A percentile compares a stretch with the other conserved stretches of the same genome.
phyloP scores from a whole-genome alignment of 2,888 invertebrate species.

The Terebella lapidaria region DNA sequence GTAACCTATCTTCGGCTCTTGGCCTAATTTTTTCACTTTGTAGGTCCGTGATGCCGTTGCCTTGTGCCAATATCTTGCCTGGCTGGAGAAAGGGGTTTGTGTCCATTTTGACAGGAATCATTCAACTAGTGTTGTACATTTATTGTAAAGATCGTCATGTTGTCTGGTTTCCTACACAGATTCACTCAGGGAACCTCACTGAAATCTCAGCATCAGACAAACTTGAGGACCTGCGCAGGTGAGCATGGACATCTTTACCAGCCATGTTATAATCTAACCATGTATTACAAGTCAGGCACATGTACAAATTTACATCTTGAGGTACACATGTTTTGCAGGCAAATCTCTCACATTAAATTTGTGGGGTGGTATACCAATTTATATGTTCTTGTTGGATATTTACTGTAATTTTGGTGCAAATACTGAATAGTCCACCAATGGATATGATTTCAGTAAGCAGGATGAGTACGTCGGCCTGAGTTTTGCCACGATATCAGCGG shows the following conservation, averaged over 20 bases:
- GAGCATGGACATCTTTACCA: constrained; percentile 1
- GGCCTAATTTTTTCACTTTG: too few relatives aligned
- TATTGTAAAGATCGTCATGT: too few relatives aligned
- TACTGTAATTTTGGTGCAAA: too few relatives aligned
- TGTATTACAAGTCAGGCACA: background rate
- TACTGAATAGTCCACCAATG: too few relatives aligned
- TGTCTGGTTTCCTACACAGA: too few relatives aligned
- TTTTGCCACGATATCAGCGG: constrained; percentile 47
- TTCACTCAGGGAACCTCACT: constrained; percentile 24
- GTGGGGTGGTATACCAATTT: too few relatives aligned
- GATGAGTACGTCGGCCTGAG: constrained; percentile 45
- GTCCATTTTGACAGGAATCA: background rate
- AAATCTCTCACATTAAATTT: too few relatives aligned
- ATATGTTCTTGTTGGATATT: too few relatives aligned
- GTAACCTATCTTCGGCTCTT: constrained; percentile 1
- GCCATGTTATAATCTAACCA: background rate
- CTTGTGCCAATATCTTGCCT: constrained; percentile 61
- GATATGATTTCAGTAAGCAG: constrained; percentile 28
- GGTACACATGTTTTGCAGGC: too few relatives aligned
- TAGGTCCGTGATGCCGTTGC: constrained; percentile 63
- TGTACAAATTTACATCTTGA: too few relatives aligned
- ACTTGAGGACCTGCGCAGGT: constrained; percentile 26
- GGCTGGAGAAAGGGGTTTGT: constrained; percentile 63
- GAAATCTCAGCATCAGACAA: constrained; percentile 31
- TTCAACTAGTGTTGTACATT: background rate